Conservation (phyloP, 2,113 vertebrate genomes). For the Laterallus jamaicensis region DNA sequence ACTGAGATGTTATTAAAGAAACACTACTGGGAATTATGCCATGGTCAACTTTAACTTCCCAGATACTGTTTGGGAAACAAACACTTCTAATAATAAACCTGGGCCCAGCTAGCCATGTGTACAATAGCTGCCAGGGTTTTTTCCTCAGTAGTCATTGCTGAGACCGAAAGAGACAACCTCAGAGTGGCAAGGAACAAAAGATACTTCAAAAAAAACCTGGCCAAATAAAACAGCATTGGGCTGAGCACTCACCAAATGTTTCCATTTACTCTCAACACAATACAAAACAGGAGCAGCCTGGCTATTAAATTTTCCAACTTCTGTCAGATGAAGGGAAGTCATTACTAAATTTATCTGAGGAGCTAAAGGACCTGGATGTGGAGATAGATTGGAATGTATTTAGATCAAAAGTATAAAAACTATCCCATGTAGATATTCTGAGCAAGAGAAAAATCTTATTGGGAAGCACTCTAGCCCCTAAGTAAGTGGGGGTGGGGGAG, state of each 20-base stretch:
- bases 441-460: background rate
- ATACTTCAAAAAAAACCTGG: background rate
- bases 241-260: background rate
- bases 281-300: background rate
- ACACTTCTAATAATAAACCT: constrained; percentile 33
- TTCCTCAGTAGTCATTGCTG: background rate
- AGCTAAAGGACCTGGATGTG: background rate
- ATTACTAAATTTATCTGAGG: background rate
- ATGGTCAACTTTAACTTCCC: background rate
- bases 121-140: background rate
- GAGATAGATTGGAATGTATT: background rate
- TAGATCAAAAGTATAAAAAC: background rate
- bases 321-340: background rate
- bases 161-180: background rate
- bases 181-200: background rate
- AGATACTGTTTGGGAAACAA: constrained; percentile 29
- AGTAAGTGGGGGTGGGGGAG: background rate
- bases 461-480: background rate
- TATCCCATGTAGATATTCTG: background rate
- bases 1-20: constrained; percentile 8
- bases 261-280: background rate
- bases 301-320: background rate
- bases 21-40: constrained; percentile 23
- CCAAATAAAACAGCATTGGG: background rate
- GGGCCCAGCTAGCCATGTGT: background rate